Evolutionary conservation across 1,140 invertebrate genomes (phyloP).

Genomic region (Gerris buenoi): DNA sequence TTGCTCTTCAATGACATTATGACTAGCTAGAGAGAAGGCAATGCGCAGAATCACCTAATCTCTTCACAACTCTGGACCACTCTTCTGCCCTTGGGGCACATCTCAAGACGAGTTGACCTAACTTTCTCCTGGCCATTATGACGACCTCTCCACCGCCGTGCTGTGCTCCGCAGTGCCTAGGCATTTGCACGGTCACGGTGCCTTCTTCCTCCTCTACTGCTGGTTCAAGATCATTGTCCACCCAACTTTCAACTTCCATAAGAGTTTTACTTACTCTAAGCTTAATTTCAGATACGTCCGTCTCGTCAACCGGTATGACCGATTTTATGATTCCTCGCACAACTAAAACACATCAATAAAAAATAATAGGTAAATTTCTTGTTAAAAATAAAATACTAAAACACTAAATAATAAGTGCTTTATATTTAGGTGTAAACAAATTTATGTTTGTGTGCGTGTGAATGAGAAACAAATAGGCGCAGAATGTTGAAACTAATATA

Average conservation of each 20-base stretch:
- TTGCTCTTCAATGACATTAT: no score
- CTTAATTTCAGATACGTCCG: slow-evolving; percentile 47
- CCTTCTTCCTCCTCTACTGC: neutral
- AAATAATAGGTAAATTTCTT: no score
- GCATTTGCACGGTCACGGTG: slow-evolving; percentile 30
- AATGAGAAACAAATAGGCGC: no score
- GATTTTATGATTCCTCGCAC: slow-evolving; percentile 49
- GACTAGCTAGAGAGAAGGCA: slow-evolving; percentile 40
- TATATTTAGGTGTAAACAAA: no score
- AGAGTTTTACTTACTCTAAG: slow-evolving; percentile 50
- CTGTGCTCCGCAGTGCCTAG: slow-evolving; percentile 48
- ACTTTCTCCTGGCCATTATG: slow-evolving; percentile 54
- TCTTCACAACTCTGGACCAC: slow-evolving; percentile 44
- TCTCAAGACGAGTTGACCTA: slow-evolving; percentile 49
- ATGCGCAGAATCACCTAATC: slow-evolving; percentile 41
- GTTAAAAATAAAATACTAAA: no score
- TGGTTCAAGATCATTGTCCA: neutral
- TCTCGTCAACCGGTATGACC: slow-evolving; percentile 41
- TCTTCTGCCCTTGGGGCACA: slow-evolving; percentile 56
- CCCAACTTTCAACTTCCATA: slow-evolving; percentile 25
- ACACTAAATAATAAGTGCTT: no score
- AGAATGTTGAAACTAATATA: no score
- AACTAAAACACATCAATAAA: slow-evolving; percentile 32
- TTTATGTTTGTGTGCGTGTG: no score
- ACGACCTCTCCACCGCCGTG: slow-evolving; percentile 59